phyloP scores from a whole-genome alignment of 2,888 invertebrate genomes.

The Spilarctia lutea region DNA sequence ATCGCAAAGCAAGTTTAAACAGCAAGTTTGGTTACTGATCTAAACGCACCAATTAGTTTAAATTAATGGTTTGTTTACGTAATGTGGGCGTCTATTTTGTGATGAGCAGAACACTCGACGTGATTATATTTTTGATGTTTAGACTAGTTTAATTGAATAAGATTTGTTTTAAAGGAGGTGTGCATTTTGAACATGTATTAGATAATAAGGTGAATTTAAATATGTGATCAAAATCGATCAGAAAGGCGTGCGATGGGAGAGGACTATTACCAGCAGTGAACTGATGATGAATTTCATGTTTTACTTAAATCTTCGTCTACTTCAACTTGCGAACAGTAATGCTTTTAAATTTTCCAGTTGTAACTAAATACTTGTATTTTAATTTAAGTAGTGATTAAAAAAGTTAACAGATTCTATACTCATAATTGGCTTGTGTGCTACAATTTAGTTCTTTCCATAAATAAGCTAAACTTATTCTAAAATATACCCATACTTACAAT shows the following conservation, averaged over 20 bases:
- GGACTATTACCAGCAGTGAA: too few species aligned
- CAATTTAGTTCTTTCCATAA: background rate
- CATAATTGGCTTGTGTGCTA: background rate
- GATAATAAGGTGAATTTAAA: background rate
- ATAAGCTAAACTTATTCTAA: too few species aligned
- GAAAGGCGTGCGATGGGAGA: too few species aligned
- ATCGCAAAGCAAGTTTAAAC: conserved; percentile 34
- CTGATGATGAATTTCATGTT: too few species aligned
- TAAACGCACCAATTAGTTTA: conserved; percentile 23
- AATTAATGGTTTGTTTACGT: conserved; percentile 39
- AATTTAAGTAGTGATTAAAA: too few species aligned
- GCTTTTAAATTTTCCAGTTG: background rate
- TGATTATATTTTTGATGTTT: conserved; percentile 15
- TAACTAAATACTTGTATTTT: background rate
- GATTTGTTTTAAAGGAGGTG: conserved; percentile 8
- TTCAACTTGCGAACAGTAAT: background rate
- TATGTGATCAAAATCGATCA: background rate
- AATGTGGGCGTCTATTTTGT: conserved; percentile 23
- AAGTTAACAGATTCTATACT: too few species aligned
- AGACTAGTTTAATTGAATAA: conserved; percentile 19
- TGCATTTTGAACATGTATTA: background rate
- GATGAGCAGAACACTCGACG: background rate
- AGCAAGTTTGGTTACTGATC: conserved; percentile 25
- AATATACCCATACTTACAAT: too few species aligned
- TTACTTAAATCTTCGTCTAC: background rate